phyloP scores from a whole-genome alignment of 2,888 invertebrate species.

The Eledone cirrhosa region DNA sequence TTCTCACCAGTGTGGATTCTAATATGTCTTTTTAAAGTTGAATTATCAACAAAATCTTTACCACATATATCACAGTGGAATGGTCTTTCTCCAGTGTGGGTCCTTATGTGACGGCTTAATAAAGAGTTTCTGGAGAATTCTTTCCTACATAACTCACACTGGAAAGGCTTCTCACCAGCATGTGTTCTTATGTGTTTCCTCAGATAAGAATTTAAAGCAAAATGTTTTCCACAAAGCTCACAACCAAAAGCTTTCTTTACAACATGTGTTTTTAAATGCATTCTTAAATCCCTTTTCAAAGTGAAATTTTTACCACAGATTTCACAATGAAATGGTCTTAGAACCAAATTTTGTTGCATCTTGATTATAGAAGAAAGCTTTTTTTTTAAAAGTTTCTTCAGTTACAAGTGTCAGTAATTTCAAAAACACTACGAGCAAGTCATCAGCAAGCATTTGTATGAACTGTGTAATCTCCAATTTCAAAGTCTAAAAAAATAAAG shows the following conservation, averaged over 20 bases:
- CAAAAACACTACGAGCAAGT: too few species aligned
- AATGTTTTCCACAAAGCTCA: not conserved
- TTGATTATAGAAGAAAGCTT: too few species aligned
- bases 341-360: too few species aligned
- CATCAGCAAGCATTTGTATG: too few species aligned
- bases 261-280: not conserved
- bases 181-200: not conserved
- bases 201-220: not conserved
- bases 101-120: not conserved
- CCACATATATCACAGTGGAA: constrained; percentile 8
- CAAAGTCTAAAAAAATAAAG: too few species aligned
- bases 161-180: constrained; percentile 12
- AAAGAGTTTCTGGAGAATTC: not conserved
- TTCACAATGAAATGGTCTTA: not conserved
- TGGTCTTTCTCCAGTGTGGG: constrained; percentile 1
- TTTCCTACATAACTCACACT: constrained; percentile 4
- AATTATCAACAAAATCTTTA: constrained; percentile 2
- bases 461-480: too few species aligned
- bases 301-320: not conserved
- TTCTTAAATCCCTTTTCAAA: not conserved
- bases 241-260: not conserved
- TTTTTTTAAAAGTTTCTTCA: too few species aligned
- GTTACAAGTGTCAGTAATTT: too few species aligned
- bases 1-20: not conserved
- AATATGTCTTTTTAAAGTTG: not conserved